These are phyloP conservation scores for Lophochroa leadbeateri DNA, from an alignment of 2,113 vertebrate species.

Conservation along the genomic window DNA sequence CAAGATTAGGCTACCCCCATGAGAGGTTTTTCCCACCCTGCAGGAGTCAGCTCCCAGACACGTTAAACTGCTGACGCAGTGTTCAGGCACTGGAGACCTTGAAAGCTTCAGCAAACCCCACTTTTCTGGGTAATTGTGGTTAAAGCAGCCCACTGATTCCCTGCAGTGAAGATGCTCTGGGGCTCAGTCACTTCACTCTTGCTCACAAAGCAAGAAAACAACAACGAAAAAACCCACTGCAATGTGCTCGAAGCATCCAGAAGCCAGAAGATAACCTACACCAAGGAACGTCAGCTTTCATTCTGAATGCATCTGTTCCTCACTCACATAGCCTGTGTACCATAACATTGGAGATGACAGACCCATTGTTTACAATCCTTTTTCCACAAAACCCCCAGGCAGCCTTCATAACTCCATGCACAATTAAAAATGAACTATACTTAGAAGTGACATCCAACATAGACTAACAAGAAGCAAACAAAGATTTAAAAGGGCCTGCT, in stretches of 20 bases:
- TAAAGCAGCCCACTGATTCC: not conserved
- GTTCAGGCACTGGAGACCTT: rapidly evolving
- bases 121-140: not conserved
- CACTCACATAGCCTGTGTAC: not conserved
- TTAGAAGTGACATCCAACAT: not conserved
- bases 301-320: not conserved
- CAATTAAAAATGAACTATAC: not conserved
- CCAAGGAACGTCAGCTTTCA: not conserved
- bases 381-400: not conserved
- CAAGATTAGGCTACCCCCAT: rapidly evolving
- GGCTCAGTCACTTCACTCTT: not conserved
- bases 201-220: not conserved
- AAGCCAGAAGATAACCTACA: not conserved
- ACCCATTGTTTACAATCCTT: not conserved
- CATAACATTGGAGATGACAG: not conserved
- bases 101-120: not conserved
- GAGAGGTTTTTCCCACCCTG: not conserved
- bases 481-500: not conserved
- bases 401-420: not conserved
- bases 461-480: not conserved
- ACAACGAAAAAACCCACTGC: not conserved
- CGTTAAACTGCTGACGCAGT: not conserved
- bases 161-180: not conserved
- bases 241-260: not conserved
- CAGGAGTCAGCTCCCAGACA: not conserved